Evolutionary conservation across 1,140 invertebrate species (phyloP).

Genomic region (Drosophila baimaii): DNA sequence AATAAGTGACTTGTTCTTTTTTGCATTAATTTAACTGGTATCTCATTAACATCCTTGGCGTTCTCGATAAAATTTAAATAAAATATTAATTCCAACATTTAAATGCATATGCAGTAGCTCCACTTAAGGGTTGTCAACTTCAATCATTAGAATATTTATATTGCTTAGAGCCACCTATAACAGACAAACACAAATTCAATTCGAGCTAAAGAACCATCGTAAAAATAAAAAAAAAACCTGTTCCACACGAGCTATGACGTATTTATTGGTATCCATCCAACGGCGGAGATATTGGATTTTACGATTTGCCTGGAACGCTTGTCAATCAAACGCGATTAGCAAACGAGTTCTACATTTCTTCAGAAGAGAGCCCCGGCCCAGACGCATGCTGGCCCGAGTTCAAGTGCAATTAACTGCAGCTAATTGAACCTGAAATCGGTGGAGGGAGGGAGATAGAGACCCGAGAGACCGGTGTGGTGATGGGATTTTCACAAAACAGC

Average conservation of each 20-base stretch:
- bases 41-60: not conserved
- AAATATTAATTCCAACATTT: not conserved
- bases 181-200: constrained; percentile 1
- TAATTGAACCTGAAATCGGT: constrained; percentile 38
- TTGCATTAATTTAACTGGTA: not conserved
- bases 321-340: constrained; percentile 41
- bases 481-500: constrained; percentile 30
- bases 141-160: not conserved
- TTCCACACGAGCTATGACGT: constrained; percentile 2
- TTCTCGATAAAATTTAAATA: not conserved
- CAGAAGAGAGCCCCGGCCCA: constrained; percentile 8
- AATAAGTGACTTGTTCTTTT: constrained; percentile 9
- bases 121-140: not conserved
- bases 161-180: not conserved
- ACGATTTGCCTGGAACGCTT: constrained; percentile 25
- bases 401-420: constrained; percentile 31
- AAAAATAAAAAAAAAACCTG: constrained; percentile 28
- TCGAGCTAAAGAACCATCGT: constrained; percentile 9
- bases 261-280: constrained; percentile 6
- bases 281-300: not conserved
- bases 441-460: not conserved
- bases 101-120: not conserved
- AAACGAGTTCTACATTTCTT: constrained; percentile 35
- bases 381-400: constrained; percentile 7
- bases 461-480: not conserved